phyloP scores from a whole-genome alignment of 2,113 vertebrate genomes.

The Hemibagrus wyckioides region DNA sequence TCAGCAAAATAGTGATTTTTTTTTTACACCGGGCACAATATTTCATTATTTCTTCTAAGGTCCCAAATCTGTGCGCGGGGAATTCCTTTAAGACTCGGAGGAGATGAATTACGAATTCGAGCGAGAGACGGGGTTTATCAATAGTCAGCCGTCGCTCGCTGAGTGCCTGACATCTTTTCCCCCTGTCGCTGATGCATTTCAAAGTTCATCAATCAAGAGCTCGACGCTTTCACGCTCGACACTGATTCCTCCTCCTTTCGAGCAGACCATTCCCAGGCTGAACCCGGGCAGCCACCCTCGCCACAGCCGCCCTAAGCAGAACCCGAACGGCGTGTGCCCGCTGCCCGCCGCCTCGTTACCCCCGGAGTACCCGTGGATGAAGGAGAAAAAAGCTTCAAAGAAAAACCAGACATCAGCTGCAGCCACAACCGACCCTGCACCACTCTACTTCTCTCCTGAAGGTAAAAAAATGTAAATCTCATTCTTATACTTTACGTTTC shows the following conservation, averaged over 20 bases:
- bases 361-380: conserved; percentile 97
- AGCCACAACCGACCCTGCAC: conserved; percentile 74
- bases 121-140: conserved; percentile 99
- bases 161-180: conserved; percentile 99
- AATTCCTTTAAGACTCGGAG: conserved; percentile 90
- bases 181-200: conserved; percentile 99
- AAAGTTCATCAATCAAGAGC: conserved; percentile 99
- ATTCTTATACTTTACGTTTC: neutral
- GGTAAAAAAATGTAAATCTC: conserved; percentile 76
- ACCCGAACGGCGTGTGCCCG: conserved; percentile 81
- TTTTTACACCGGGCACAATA: conserved; percentile 79
- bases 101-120: conserved; percentile 99
- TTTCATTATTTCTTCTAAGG: conserved; percentile 85
- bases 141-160: conserved; percentile 99
- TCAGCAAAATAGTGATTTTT: conserved; percentile 84
- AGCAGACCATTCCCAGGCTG: conserved; percentile 94
- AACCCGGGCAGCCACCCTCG: conserved; percentile 89
- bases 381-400: conserved; percentile 95
- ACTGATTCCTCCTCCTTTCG: conserved; percentile 98
- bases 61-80: conserved; percentile 86
- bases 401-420: conserved; percentile 78
- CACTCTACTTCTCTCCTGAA: conserved; percentile 90
- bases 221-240: conserved; percentile 97
- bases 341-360: conserved; percentile 81
- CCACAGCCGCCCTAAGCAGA: conserved; percentile 87